Conservation (phyloP, 2,113 vertebrate species). For the Gnathonemus echidnorhynchus region DNA sequence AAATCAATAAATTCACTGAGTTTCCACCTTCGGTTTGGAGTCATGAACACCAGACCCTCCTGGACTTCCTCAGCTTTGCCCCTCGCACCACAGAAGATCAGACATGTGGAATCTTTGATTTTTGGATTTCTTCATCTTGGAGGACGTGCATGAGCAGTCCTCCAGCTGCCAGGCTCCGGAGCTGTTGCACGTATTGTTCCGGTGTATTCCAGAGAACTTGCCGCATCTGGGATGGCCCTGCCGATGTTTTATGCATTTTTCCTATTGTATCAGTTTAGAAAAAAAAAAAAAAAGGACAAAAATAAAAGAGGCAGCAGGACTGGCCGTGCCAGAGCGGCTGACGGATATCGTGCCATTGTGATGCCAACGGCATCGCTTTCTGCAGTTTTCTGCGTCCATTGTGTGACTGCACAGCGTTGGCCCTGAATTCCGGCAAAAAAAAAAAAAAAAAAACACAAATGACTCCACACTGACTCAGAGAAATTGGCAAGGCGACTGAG, state of each 20-base stretch:
- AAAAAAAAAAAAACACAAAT: not conserved
- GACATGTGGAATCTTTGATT: not conserved
- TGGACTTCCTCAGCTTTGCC: not conserved
- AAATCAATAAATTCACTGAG: not conserved
- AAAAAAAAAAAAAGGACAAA: not conserved
- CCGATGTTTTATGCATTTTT: not conserved
- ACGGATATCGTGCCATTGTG: not conserved
- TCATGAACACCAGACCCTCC: not conserved
- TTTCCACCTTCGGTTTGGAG: not conserved
- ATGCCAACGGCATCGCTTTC: not conserved
- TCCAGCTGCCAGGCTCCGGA: not conserved
- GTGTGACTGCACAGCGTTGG: not conserved
- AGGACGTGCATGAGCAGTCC: not conserved
- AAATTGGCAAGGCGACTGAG: not conserved
- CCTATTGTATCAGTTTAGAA: not conserved
- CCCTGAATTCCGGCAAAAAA: not conserved
- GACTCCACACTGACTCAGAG: conserved; percentile 8
- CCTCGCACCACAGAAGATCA: not conserved
- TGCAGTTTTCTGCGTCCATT: not conserved
- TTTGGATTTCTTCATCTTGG: not conserved
- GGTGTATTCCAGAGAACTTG: not conserved
- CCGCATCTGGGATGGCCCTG: not conserved
- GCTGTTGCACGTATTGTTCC: not conserved
- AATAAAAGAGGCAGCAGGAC: not conserved
- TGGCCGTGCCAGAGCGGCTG: not conserved